A percentile compares a stretch with the other conserved stretches of the same genome.
Evolutionary conservation across 2,113 vertebrate species (phyloP).

Genomic region (Ramphastos sulfuratus): DNA sequence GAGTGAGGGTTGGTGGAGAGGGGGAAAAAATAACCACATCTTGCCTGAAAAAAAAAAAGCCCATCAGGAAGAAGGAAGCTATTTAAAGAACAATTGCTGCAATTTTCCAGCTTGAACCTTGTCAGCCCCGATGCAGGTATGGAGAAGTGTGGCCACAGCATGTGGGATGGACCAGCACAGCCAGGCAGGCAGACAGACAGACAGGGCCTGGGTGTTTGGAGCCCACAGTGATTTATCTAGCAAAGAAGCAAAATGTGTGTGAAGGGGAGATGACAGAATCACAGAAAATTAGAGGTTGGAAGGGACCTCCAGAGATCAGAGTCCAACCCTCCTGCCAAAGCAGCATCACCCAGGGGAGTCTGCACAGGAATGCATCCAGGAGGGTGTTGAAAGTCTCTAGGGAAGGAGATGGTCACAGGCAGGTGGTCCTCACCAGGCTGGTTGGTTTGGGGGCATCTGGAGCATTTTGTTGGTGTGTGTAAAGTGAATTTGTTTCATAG

Average conservation of each 20-base stretch:
- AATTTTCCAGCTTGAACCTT: conserved; percentile 30
- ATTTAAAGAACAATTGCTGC: conserved; percentile 59
- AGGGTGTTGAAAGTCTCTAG: too few species aligned
- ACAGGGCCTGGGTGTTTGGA: accelerated
- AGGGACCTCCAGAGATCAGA: too few species aligned
- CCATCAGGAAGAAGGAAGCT: conserved; percentile 9
- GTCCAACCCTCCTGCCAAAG: too few species aligned
- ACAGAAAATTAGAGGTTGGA: too few species aligned
- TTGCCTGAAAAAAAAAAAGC: background rate
- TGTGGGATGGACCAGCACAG: background rate
- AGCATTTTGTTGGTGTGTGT: background rate
- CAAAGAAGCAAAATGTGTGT: too few species aligned
- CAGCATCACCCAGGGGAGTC: too few species aligned
- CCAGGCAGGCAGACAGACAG: too few species aligned
- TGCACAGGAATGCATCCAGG: too few species aligned
- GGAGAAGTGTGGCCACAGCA: background rate
- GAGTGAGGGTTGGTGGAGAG: background rate
- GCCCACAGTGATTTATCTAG: accelerated
- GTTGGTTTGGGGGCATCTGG: accelerated
- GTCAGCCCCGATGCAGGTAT: background rate
- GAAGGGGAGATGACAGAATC: background rate
- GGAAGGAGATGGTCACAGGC: background rate
- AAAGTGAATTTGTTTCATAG: too few species aligned
- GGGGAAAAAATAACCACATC: background rate
- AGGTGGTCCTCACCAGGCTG: accelerated